Evolutionary conservation across 2,888 invertebrate genomes (phyloP), one percentile per base, ranked within the genome.

Genomic region (Cybosia mesomella): DNA sequence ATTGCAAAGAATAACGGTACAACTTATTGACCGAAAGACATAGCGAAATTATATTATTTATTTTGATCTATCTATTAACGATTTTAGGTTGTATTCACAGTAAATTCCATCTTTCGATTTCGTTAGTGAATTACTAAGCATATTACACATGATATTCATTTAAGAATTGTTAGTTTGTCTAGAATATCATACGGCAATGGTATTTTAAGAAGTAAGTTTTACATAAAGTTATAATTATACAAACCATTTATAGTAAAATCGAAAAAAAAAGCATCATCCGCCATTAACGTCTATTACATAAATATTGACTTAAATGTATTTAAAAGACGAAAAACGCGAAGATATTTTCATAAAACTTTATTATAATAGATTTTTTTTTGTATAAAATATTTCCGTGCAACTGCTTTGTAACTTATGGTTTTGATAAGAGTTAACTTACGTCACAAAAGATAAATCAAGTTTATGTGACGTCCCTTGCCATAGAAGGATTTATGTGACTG

Each of bases 371-470:
- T n/a, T 21, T 49, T 58, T 65, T 66, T 78, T 68, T 57, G 57
- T 72, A 77, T 75, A 81, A 80, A 71, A 73, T 71, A 79, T 74
- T 73, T 80, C 76, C 79, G 80, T 79, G 75, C 73, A 77, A 84
- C 84, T 84, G 84, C 86, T 85, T 83, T 83, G 82, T 83, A 80
- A 87, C 85, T 82, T 85, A 87, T 87, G 90, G 88, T 89, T 91
- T 86, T 90, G 91, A 89, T 89, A 87, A 86, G 86, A 92, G 90
- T 91, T 91, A 90, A 89, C 87, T 86, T 87, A 87, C 87, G 90
- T 92, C 89, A 92, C 87, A 85, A 86, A 81, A 90, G 87, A 93
- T 94, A 94, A 94, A 94, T 94, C 93, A 94, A 90, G 90, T 94
- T 94, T 93, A 93, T 93, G 93, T 92, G 93, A 90, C 94, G 85